Percentiles rank a stretch among this genome's conserved stretches.
Evolutionary conservation across 2,113 vertebrate genomes (phyloP).

Genomic region (Madoqua kirkii): DNA sequence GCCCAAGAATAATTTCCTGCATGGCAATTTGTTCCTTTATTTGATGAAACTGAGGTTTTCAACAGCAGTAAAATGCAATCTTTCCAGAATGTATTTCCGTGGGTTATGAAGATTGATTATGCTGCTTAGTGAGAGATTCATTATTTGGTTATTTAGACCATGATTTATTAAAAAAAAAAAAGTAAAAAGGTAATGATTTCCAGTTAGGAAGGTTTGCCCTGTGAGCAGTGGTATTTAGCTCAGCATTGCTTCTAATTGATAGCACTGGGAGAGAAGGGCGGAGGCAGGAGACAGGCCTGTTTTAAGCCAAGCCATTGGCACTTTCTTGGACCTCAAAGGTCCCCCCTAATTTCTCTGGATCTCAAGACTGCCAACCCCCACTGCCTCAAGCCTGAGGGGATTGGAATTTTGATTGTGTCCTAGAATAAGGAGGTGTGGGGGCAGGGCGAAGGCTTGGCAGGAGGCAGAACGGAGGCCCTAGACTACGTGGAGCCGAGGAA

Average conservation of each 20-base stretch:
- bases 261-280: not conserved
- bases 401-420: not conserved
- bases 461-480: not conserved
- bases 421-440: not conserved
- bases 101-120: slow-evolving; percentile 70
- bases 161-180: slow-evolving; percentile 67
- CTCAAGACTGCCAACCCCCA: not conserved
- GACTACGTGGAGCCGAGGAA: not conserved
- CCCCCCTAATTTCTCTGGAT: slow-evolving; percentile 15
- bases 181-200: slow-evolving; percentile 69
- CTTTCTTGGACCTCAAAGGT: not conserved
- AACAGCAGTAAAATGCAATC: slow-evolving; percentile 73
- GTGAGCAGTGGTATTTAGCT: slow-evolving; percentile 34
- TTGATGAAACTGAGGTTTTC: slow-evolving; percentile 76
- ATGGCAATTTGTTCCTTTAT: slow-evolving; percentile 76
- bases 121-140: slow-evolving; percentile 67
- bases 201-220: slow-evolving; percentile 61
- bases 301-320: slow-evolving; percentile 23
- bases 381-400: not conserved
- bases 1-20: slow-evolving; percentile 79
- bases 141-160: slow-evolving; percentile 73
- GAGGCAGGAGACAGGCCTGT: not conserved
- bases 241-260: slow-evolving; percentile 40
- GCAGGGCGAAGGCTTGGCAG: not conserved
- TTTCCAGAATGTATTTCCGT: slow-evolving; percentile 71